These are phyloP conservation scores for Odontamblyopus lacepedii DNA, from an alignment of 2,797 vertebrate genomes.

Conservation along the genomic window DNA sequence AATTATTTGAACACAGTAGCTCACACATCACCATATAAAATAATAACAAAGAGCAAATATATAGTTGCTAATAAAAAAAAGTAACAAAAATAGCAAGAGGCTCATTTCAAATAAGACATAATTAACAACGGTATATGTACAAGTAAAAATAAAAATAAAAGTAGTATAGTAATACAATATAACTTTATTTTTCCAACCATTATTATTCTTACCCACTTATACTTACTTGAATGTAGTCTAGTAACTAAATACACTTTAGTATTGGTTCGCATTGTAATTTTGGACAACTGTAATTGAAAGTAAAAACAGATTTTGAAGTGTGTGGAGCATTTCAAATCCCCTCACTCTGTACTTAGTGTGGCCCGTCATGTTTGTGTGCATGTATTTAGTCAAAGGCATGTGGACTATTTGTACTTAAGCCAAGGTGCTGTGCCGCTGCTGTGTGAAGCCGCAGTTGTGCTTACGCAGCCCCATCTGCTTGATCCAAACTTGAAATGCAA, in stretches of 20 bases:
- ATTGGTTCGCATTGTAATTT: not conserved
- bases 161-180: no score
- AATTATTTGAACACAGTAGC: no score
- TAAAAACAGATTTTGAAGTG: not conserved
- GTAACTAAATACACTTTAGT: not conserved
- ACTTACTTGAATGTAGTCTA: no score
- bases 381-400: constrained; percentile 49
- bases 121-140: no score
- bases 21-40: no score
- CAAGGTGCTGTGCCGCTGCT: constrained; percentile 62
- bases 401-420: constrained; percentile 65
- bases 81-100: no score
- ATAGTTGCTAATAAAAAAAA: no score
- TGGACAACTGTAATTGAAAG: not conserved
- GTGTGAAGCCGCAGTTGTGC: constrained; percentile 60
- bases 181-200: no score
- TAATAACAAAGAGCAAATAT: no score
- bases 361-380: constrained; percentile 26
- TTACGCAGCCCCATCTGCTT: constrained; percentile 73
- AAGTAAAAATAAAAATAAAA: no score
- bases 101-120: no score
- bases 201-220: no score
- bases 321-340: not conserved
- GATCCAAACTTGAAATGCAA: constrained; percentile 72
- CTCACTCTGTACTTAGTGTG: not conserved